Conservation (phyloP, 2,113 vertebrate genomes). For the Carollia perspicillata region DNA sequence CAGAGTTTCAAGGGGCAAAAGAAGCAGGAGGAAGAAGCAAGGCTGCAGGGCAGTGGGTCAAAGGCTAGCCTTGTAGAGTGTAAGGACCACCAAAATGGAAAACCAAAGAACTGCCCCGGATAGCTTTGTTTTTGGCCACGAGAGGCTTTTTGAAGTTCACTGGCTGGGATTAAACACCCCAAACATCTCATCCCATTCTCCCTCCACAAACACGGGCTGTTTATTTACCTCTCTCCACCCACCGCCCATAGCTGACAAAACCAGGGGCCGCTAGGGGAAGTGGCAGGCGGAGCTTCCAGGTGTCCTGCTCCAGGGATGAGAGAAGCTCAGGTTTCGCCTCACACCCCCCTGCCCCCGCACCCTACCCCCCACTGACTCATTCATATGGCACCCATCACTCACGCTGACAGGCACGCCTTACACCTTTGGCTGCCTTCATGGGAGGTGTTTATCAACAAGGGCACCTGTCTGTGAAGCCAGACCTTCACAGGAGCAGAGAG, state of each 20-base stretch:
- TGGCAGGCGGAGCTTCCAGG: neutral
- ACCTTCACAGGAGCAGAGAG: neutral
- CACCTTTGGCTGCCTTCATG: constrained; percentile 12
- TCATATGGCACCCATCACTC: neutral
- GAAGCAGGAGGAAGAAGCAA: neutral
- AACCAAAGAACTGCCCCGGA: neutral
- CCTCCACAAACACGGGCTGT: neutral
- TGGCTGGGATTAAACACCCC: constrained; percentile 10
- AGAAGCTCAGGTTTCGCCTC: constrained; percentile 4
- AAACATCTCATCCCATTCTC: neutral
- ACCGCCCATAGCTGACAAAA: neutral
- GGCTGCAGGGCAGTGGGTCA: neutral
- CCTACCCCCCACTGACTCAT: neutral
- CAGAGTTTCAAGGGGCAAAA: neutral
- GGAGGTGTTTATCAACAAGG: constrained; percentile 44
- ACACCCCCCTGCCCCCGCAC: too few relatives aligned
- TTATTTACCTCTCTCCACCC: neutral
- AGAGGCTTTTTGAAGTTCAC: neutral
- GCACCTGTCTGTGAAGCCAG: constrained; percentile 44
- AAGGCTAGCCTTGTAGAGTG: neutral
- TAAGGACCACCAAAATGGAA: neutral
- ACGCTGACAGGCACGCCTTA: neutral
- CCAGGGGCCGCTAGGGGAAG: neutral
- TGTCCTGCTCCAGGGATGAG: constrained; percentile 17
- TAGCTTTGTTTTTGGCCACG: neutral